These are phyloP conservation scores for Drosophila leonis DNA, from an alignment of 2,888 invertebrate species.

Conservation along the genomic window DNA sequence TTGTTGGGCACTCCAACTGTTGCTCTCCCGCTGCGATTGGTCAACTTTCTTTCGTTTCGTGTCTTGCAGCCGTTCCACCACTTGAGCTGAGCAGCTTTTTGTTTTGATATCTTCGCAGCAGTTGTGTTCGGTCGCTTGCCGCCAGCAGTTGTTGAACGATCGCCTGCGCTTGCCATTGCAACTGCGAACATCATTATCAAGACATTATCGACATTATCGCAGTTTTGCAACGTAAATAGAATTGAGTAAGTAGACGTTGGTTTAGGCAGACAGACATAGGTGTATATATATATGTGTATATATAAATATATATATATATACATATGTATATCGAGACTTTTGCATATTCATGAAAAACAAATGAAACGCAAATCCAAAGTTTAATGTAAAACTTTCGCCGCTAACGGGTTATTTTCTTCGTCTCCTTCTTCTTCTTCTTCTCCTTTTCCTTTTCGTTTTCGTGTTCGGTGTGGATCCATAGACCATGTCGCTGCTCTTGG, in stretches of 20 bases:
- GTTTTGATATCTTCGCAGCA: conserved; percentile 37
- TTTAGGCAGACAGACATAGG: not conserved
- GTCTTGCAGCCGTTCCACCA: conserved; percentile 7
- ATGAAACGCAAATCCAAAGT: conserved; percentile 8
- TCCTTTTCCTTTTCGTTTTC: conserved; percentile 6
- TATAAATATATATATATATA: not conserved
- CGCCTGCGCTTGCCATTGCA: not conserved
- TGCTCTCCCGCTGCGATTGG: conserved; percentile 10
- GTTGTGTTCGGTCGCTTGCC: conserved; percentile 50
- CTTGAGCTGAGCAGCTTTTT: conserved; percentile 38
- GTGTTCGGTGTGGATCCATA: not conserved
- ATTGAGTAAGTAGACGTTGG: conserved; percentile 11
- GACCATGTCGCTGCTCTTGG: conserved; percentile 75
- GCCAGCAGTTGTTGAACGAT: conserved; percentile 29
- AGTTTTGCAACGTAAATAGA: conserved; percentile 4
- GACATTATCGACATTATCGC: conserved; percentile 18
- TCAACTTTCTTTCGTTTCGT: conserved; percentile 4
- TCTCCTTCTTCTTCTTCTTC: not conserved
- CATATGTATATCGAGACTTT: conserved; percentile 3
- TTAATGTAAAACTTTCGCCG: conserved; percentile 51
- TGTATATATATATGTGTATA: not conserved
- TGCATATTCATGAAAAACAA: conserved; percentile 5
- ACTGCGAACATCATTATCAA: not conserved
- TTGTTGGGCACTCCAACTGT: not conserved
- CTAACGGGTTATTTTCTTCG: conserved; percentile 44